Base-by-base conservation (phyloP, 1,140 invertebrate genomes). In the Bombus haemorrhoidalis region DNA sequence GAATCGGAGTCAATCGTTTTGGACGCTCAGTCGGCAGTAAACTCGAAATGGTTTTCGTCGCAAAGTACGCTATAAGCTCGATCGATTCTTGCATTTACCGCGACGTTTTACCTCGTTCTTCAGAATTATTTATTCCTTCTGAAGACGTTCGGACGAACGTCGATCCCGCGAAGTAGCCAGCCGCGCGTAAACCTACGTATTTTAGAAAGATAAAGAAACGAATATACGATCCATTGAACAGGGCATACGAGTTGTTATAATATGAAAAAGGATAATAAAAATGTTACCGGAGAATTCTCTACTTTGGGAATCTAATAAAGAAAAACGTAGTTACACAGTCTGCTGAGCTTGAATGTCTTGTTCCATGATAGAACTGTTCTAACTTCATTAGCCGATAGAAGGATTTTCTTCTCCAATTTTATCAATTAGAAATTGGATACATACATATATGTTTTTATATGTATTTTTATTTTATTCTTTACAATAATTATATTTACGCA, bases 1-100 rank as follows among this genome's bases (percentile, higher is more conserved):
- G 75, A 87, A 73, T 87, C 57, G 72, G 13, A 66, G 64, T 78
- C 25, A 39, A 83, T 57, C 85, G 62, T 79, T 39, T 74, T 47
- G 41, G 57, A 75, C 53, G 76, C 34, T 87, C 69, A 37, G 57
- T 59, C 64, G 59, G 37, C 76, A 72, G 79, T 89, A 89, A 89
- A 89, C 53, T 62, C 69, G 39, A 69, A 86, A 88, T 82, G 69
- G 68, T 28, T 81, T 81, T 64, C 68, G 83, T 89, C 78, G 28
- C 82, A 85, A 89, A 88, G 72, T 78, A 82, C 62, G 62, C 68
- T 71, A 78, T 82, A 88, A 89, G 83, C 43, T 78, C 59, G 74
- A 77, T 85, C 87, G 83, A 86, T 88, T 73, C 43, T 39, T 77
- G 64, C 68, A 43, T 77, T 76, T 66, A 37, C 66, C 39, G 39